Conservation (phyloP, 2,113 vertebrate species). For the Campylomormyrus tamandua region DNA sequence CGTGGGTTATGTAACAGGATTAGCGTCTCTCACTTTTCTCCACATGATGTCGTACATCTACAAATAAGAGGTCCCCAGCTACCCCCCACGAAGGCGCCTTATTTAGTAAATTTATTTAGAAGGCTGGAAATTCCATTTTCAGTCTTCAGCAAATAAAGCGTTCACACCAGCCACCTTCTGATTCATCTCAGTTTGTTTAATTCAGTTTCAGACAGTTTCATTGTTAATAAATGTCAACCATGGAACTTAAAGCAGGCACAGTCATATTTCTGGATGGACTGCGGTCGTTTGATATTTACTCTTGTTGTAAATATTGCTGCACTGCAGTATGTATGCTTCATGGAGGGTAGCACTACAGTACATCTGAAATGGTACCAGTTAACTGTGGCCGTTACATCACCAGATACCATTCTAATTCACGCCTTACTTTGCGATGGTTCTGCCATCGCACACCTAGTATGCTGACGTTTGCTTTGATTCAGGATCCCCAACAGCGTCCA, state of each 20-base stretch:
- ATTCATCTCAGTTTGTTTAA: background rate
- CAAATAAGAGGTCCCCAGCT: background rate
- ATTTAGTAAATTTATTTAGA: background rate
- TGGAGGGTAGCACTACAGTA: background rate
- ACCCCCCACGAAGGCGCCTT: background rate
- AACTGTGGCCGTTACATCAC: background rate
- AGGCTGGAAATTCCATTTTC: background rate
- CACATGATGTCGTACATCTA: background rate
- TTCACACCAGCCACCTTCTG: background rate
- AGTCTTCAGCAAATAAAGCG: background rate
- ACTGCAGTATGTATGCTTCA: background rate
- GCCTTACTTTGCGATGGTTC: background rate
- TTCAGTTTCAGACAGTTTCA: constrained; percentile 1
- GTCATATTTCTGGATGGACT: background rate
- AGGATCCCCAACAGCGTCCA: background rate
- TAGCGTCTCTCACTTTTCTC: background rate
- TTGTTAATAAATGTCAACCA: background rate
- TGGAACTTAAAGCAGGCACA: background rate
- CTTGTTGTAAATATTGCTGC: background rate
- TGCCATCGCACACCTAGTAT: background rate
- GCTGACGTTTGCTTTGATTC: background rate
- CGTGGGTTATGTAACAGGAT: background rate
- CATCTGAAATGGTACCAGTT: background rate
- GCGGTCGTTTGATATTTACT: background rate
- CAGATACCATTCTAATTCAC: background rate